Conservation (phyloP, 2,888 invertebrate species). For the Willowsia nigromaculata region DNA sequence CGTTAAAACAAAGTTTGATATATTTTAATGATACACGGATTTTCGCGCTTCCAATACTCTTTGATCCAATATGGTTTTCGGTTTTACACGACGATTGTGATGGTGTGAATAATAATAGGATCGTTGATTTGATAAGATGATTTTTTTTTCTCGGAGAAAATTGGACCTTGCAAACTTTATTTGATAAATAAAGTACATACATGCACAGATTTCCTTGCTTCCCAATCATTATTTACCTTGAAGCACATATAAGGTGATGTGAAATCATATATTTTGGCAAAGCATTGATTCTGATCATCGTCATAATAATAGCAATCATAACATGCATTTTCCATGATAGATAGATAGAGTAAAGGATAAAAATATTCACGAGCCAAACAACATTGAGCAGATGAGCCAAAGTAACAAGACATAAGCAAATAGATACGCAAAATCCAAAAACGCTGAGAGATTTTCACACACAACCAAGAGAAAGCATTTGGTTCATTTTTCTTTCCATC, state of each 20-base stretch:
- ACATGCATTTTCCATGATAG: background rate
- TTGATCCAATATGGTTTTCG: background rate
- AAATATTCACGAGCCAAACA: background rate
- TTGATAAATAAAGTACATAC: too few relatives aligned
- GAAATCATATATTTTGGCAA: slow-evolving; percentile 1
- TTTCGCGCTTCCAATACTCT: background rate
- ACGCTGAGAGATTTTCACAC: background rate
- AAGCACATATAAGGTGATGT: too few relatives aligned
- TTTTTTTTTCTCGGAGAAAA: slow-evolving; percentile 15
- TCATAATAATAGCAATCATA: background rate
- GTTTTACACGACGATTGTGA: background rate
- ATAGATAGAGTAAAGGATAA: background rate
- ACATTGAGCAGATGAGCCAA: background rate
- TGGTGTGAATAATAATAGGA: slow-evolving; percentile 23
- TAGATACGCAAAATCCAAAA: background rate
- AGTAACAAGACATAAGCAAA: background rate
- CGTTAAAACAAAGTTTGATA: background rate
- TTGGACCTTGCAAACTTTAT: background rate
- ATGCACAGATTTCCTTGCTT: too few relatives aligned
- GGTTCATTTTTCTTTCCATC: background rate
- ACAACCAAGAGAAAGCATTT: background rate
- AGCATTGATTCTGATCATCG: slow-evolving; percentile 10
- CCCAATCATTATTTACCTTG: too few relatives aligned
- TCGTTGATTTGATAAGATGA: background rate
- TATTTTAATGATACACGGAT: too few relatives aligned